Conservation (phyloP, 2,888 invertebrate species). For the Melangyna quadrimaculata region DNA sequence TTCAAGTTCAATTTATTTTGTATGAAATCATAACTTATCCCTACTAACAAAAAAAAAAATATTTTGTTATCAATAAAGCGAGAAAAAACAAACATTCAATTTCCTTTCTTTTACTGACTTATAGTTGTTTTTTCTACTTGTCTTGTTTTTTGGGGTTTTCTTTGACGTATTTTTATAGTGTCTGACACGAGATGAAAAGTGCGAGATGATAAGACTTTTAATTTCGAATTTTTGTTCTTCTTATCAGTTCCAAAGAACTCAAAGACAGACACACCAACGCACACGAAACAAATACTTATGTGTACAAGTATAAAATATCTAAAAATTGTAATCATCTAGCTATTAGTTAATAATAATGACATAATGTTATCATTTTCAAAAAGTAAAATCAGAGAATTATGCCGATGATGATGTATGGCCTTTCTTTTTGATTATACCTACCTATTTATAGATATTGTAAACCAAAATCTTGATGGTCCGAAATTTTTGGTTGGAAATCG, state of each 20-base stretch:
- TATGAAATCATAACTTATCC: background rate
- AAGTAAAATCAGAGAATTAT: background rate
- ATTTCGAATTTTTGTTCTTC: background rate
- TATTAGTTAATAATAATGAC: slow-evolving; percentile 15
- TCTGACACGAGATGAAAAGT: background rate
- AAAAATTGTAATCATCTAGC: background rate
- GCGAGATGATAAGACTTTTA: background rate
- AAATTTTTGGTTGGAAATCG: background rate
- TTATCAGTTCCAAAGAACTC: background rate
- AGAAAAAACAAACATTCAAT: background rate
- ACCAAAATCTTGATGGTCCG: background rate
- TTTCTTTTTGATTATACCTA: background rate
- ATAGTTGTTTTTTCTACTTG: background rate
- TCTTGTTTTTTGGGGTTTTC: background rate
- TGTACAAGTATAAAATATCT: no score
- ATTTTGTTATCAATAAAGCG: background rate
- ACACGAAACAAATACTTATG: background rate
- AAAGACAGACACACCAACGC: background rate
- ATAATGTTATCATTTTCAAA: slow-evolving; percentile 1
- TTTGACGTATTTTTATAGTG: background rate
- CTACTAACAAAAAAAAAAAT: background rate
- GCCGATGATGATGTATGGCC: background rate
- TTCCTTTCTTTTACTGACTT: background rate
- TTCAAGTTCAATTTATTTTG: background rate
- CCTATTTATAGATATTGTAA: background rate